Percentiles rank a stretch among this genome's conserved stretches.
These are phyloP conservation scores for Bombus pyrosoma DNA, from an alignment of 1,140 invertebrate species.

Conservation along the genomic window DNA sequence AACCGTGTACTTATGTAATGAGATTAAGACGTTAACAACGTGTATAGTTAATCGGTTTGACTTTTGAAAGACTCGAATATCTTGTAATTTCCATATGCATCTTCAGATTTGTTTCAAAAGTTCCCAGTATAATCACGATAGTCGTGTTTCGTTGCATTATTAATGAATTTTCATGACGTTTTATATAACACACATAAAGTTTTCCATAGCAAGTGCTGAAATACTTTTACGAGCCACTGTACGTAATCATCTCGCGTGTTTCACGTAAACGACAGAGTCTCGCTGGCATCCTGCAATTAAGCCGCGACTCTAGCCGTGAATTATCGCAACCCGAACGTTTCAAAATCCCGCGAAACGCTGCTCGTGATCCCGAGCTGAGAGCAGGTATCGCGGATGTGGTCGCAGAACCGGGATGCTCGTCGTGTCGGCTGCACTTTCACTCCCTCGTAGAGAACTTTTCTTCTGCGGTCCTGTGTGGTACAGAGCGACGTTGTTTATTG, in stretches of 20 bases:
- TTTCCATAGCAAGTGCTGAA: not conserved
- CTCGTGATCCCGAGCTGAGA: not conserved
- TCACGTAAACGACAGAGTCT: not conserved
- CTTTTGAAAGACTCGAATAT: no score
- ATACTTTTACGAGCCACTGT: not conserved
- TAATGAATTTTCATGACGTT: not conserved
- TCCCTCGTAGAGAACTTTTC: constrained; percentile 46
- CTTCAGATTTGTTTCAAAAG: no score
- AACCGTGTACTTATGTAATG: no score
- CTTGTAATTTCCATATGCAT: no score
- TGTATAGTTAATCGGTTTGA: no score
- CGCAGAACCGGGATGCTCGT: constrained; percentile 42
- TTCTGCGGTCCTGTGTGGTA: constrained; percentile 29
- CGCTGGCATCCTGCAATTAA: constrained; percentile 12
- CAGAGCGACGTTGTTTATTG: constrained; percentile 61
- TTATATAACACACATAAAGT: not conserved
- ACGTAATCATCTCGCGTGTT: not conserved
- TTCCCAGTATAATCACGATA: no score
- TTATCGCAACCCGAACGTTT: constrained; percentile 45
- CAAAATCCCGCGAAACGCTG: constrained; percentile 11
- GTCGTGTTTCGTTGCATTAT: no score
- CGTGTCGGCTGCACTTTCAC: constrained; percentile 60
- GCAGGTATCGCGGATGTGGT: not conserved
- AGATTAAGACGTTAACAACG: no score
- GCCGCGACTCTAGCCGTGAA: constrained; percentile 15